Percentiles rank a stretch among this genome's conserved stretches.
Conservation (phyloP, 2,888 invertebrate genomes). For the Agriotes lineatus region DNA sequence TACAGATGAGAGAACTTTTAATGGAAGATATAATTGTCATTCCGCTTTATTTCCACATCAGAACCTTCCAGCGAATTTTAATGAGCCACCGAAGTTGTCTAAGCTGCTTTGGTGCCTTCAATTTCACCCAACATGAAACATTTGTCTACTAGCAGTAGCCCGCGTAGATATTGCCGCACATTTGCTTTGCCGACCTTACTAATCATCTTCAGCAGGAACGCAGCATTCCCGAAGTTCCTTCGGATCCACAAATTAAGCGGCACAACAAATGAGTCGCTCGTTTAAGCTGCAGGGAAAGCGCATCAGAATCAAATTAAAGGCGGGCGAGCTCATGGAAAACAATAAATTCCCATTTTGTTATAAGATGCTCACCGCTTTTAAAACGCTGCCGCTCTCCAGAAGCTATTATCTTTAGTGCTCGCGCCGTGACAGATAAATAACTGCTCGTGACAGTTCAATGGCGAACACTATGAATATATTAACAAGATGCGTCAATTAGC, state of each 20-base stretch:
- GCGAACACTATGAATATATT: slow-evolving; percentile 56
- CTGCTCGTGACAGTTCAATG: slow-evolving; percentile 55
- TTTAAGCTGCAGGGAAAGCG: slow-evolving; percentile 31
- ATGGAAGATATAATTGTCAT: no score
- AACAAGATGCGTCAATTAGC: slow-evolving; percentile 51
- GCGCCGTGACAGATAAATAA: slow-evolving; percentile 59
- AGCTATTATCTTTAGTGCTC: slow-evolving; percentile 61
- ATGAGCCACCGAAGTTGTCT: no score
- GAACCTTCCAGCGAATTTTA: no score
- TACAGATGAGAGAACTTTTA: no score
- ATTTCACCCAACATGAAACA: no score
- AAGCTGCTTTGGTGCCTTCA: no score
- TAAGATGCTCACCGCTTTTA: slow-evolving; percentile 57
- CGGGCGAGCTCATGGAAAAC: slow-evolving; percentile 43
- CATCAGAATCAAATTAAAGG: slow-evolving; percentile 38
- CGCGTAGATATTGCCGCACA: no score
- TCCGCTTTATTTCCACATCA: no score
- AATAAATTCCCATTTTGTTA: slow-evolving; percentile 52
- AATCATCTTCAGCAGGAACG: not conserved
- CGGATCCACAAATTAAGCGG: slow-evolving; percentile 26
- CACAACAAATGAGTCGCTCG: slow-evolving; percentile 17
- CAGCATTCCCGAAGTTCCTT: slow-evolving; percentile 6
- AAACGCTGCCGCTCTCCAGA: slow-evolving; percentile 56
- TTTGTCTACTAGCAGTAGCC: no score
- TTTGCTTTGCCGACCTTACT: no score